Evolutionary conservation across 2,888 invertebrate genomes (phyloP), one percentile per base, ranked within the genome.

Genomic region (Habrosyne pyritoides): DNA sequence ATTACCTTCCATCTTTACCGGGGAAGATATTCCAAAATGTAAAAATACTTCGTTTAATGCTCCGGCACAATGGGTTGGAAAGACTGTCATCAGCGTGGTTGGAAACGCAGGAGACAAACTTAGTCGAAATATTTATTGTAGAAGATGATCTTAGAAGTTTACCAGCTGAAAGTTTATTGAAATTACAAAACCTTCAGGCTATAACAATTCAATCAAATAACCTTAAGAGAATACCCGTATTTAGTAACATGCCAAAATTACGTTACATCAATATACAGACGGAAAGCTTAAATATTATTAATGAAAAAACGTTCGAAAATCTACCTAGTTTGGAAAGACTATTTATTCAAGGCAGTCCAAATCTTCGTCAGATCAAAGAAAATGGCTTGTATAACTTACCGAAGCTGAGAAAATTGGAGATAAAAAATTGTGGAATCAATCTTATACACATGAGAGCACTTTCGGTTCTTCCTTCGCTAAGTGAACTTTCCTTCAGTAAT

Each of bases 61-160:
- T 98, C 56, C 94, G 97, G 1, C 95, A 97, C 77, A 98, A 97
- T 83, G 95, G 96, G 42, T 84, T 98, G 14, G 97, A 98, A 80
- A 93, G 97, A 53, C 94, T 97, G 14, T 96, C 97, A 0, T 94
- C 95, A 48, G 96, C 96, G 53, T 97, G 97, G 96, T 84, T 97
- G 53, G 95, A 95, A 55, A 95, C 96, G 21, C 93, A 97, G 53
- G 97, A 97, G 83, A 94, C 94, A 46, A 94, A 94, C 52, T 87
- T 98, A 30, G 94, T 97, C 67, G 98, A 98, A 88, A 93, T 98
- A 55, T 98, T 96, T 73, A 94, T 98, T 28, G 97, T 97, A 2
- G 98, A 98, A 84, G 96, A 97, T 14, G 95, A 96, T 64, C 83
- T 98, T 52, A 94, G 96, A 60, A 96, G 95, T 67, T 90, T 97